phyloP scores from a whole-genome alignment of 2,888 invertebrate species.

The Dromius quadrimaculatus region DNA sequence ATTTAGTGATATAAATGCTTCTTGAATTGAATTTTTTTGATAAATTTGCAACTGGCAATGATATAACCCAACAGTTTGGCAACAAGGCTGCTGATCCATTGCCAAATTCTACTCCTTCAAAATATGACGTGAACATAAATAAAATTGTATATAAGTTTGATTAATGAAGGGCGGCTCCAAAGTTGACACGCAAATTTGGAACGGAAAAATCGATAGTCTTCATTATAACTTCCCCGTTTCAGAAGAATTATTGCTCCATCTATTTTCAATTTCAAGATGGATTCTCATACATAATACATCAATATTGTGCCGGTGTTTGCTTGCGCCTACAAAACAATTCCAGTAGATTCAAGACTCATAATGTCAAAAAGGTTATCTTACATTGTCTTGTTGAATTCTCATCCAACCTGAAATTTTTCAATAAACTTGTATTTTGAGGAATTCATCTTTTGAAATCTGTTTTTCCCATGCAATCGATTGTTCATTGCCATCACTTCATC shows the following conservation, averaged over 20 bases:
- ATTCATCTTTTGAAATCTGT: too few relatives aligned
- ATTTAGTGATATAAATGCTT: too few relatives aligned
- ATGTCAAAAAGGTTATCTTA: too few relatives aligned
- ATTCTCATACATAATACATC: conserved; percentile 33
- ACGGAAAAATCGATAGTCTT: conserved; percentile 27
- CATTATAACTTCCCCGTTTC: conserved; percentile 17
- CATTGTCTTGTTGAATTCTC: too few relatives aligned
- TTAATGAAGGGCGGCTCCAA: conserved; percentile 15
- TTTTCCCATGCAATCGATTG: too few relatives aligned
- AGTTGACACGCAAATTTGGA: conserved; percentile 31
- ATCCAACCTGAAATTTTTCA: too few relatives aligned
- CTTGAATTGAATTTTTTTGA: conserved; percentile 10
- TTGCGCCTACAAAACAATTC: background rate
- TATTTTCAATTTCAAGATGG: conserved; percentile 19
- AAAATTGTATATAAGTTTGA: conserved; percentile 37
- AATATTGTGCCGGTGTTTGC: conserved; percentile 3
- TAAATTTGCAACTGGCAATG: conserved; percentile 19
- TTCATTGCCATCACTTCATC: too few relatives aligned
- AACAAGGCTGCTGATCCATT: conserved; percentile 26
- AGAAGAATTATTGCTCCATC: conserved; percentile 25
- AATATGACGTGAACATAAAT: conserved; percentile 38
- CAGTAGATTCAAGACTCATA: too few relatives aligned
- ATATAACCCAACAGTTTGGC: conserved; percentile 12
- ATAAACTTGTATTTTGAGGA: too few relatives aligned
- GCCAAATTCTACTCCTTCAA: conserved; percentile 31